Percentiles rank a stretch among this genome's conserved stretches.
Evolutionary conservation across 2,888 invertebrate species (phyloP).

Genomic region (Sminthurides aquaticus): DNA sequence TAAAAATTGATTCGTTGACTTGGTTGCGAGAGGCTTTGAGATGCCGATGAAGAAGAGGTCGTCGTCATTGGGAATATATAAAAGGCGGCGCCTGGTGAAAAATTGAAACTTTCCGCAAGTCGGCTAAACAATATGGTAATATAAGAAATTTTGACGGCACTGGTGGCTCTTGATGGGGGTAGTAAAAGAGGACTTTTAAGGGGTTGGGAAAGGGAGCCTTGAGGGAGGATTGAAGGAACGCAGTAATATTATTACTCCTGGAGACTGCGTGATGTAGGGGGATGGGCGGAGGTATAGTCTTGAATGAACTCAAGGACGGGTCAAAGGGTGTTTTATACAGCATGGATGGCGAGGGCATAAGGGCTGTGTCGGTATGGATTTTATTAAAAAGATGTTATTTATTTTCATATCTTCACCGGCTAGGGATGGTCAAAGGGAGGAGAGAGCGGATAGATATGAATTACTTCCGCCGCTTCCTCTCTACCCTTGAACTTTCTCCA

Average conservation of each 20-base stretch:
- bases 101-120: neutral
- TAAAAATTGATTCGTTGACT: neutral
- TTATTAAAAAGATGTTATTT: slow-evolving; percentile 30
- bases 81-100: too few relatives aligned
- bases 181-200: too few relatives aligned
- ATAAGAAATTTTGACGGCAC: neutral
- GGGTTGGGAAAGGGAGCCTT: too few relatives aligned
- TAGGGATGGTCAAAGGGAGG: slow-evolving; percentile 18
- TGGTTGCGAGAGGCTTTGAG: neutral
- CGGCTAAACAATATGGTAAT: neutral
- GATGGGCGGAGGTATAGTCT: too few relatives aligned
- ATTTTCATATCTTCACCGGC: slow-evolving; percentile 26
- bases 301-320: neutral
- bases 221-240: too few relatives aligned
- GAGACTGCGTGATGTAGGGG: too few relatives aligned
- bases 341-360: neutral
- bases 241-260: too few relatives aligned
- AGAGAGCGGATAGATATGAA: slow-evolving; percentile 20
- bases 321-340: neutral
- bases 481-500: too few relatives aligned
- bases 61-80: too few relatives aligned
- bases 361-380: slow-evolving; percentile 27
- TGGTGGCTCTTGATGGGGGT: too few relatives aligned
- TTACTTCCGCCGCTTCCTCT: slow-evolving; percentile 26
- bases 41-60: too few relatives aligned